Percentiles rank a stretch among this genome's conserved stretches.
Evolutionary conservation across 2,888 invertebrate species (phyloP).

Genomic region (Crocallis elinguaria): DNA sequence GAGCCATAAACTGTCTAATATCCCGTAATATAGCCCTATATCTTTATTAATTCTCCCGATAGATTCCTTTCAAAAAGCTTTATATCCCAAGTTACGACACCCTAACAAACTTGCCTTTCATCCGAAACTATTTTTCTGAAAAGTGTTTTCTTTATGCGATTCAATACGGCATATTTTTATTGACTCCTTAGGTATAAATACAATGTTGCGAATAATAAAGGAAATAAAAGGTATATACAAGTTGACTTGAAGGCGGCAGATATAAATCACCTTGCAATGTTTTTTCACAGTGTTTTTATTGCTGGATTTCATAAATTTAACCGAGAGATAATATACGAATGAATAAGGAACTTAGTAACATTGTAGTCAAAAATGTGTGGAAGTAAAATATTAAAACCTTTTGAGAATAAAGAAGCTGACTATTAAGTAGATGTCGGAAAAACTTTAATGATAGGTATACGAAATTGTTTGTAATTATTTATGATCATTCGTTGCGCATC

Average conservation of each 20-base stretch:
- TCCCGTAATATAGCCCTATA: constrained; percentile 80
- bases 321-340: constrained; percentile 51
- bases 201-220: constrained; percentile 78
- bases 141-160: constrained; percentile 83
- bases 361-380: constrained; percentile 45
- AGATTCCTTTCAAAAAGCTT: constrained; percentile 80
- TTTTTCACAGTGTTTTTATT: constrained; percentile 63
- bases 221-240: constrained; percentile 73
- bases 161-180: constrained; percentile 80
- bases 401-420: no score
- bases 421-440: no score
- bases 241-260: constrained; percentile 64
- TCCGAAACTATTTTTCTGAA: constrained; percentile 80
- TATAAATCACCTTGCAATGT: constrained; percentile 72
- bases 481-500: no score
- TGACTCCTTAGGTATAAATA: constrained; percentile 63
- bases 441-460: no score
- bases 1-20: constrained; percentile 78
- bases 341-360: constrained; percentile 54
- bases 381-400: background rate
- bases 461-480: no score
- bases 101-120: constrained; percentile 79
- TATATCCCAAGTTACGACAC: constrained; percentile 78
- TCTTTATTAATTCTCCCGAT: constrained; percentile 83
- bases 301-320: constrained; percentile 65